A percentile compares a stretch with the other conserved stretches of the same genome.
Conservation (phyloP, 2,113 vertebrate species). For the Grammomys surdaster region DNA sequence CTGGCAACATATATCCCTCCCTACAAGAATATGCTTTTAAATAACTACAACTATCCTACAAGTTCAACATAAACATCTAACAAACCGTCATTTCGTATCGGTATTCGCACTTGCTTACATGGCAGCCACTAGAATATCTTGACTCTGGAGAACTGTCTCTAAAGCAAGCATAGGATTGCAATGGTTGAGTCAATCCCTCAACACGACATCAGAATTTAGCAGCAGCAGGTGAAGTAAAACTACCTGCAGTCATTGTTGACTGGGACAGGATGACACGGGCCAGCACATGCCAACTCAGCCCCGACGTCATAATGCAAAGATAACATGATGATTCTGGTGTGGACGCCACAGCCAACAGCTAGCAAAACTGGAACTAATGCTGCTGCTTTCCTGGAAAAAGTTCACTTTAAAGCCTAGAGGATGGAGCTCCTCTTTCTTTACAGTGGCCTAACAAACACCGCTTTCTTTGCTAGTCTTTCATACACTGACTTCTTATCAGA, state of each 20-base stretch:
- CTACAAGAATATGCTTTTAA: background rate
- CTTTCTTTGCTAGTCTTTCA: background rate
- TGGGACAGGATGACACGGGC: background rate
- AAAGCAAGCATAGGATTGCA: background rate
- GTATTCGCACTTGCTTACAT: constrained; percentile 20
- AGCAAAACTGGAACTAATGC: background rate
- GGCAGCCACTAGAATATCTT: background rate
- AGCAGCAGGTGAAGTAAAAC: background rate
- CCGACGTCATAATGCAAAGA: background rate
- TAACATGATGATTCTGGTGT: background rate
- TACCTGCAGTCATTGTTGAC: background rate
- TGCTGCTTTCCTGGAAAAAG: background rate
- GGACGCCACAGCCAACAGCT: background rate
- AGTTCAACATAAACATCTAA: background rate
- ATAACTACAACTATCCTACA: constrained; percentile 8
- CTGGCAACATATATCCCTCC: background rate
- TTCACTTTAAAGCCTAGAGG: background rate
- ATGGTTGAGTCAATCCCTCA: background rate
- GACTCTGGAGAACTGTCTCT: constrained; percentile 5
- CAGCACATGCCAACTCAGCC: background rate
- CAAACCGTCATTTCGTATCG: background rate
- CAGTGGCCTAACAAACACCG: background rate
- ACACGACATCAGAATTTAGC: background rate
- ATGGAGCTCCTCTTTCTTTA: background rate
- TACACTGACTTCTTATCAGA: background rate